Evolutionary conservation across 37 sponge, comb jelly and placozoan genomes (phyloP).

Genomic region (Geodia barretti): DNA sequence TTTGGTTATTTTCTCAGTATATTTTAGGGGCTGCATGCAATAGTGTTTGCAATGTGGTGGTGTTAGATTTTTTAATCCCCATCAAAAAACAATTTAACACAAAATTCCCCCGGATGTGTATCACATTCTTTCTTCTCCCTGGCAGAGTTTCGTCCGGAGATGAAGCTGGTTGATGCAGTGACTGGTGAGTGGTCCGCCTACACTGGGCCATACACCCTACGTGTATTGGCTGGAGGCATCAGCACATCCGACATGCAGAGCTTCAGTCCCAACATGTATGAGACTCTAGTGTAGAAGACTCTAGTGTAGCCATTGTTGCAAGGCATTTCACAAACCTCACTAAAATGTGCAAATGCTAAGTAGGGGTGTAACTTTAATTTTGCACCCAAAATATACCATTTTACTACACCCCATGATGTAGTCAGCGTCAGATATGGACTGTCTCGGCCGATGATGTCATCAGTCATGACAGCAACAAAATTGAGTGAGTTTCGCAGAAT

Average conservation of each 20-base stretch:
- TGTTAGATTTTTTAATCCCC: too few species aligned
- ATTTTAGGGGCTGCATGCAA: neutral
- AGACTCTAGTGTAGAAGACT: neutral
- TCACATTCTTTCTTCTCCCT: too few species aligned
- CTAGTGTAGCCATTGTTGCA: too few species aligned
- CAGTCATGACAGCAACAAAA: neutral
- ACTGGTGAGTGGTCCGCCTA: conserved; percentile 17
- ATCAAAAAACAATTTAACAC: too few species aligned
- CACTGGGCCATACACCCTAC: conserved; percentile 36
- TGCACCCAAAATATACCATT: too few species aligned
- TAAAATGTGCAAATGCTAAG: too few species aligned
- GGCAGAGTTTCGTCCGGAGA: conserved; percentile 56
- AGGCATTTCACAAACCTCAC: too few species aligned
- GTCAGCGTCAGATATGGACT: neutral
- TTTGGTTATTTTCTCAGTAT: neutral
- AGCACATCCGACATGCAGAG: conserved; percentile 1
- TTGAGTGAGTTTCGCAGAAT: too few species aligned
- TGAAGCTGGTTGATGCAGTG: conserved; percentile 34
- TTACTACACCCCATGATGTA: too few species aligned
- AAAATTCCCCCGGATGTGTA: too few species aligned
- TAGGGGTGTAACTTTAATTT: too few species aligned
- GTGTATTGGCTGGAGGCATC: conserved; percentile 43
- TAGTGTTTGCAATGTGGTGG: neutral
- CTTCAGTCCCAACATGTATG: conserved; percentile 7
- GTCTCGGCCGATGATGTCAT: neutral